Base-by-base conservation (phyloP, 1,140 invertebrate species). In the Neotoxoptera formosana region DNA sequence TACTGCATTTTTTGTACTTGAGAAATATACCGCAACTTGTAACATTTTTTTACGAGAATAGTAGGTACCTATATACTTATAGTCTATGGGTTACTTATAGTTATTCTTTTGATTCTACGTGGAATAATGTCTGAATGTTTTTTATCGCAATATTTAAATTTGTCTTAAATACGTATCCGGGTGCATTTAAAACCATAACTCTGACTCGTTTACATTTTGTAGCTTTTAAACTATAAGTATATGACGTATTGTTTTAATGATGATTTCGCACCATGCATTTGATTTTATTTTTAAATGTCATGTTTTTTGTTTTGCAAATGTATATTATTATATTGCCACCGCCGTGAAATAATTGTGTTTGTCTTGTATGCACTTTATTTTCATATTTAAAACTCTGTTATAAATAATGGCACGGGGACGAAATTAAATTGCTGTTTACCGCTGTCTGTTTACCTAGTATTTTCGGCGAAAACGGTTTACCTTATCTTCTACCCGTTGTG, bases 301-400 rank as follows among this genome's bases (percentile, higher is more conserved):
- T 76, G 60, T 76, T 76, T 76, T 67, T 76, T 76, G 30, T 76
- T 9, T n/a, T n/a, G 3, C 30, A n/a, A 76, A n/a, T 76, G 14
- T 7, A 41, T 41, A 41, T 41, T 41, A 41, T 41, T 41, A 41
- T 41, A 76, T 76, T n/a, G 14, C n/a, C 17, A 76, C n/a, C 60
- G n/a, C n/a, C 17, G 60, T n/a, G 60, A 76, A 76, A n/a, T 34
- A 76, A 76, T 34, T 30, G 47, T 88, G 86, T 88, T 51, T 88
- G 4, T 88, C 48, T 51, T 88, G 14, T 51, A 14, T 88, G 34
- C 51, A 51, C 30, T 88, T n/a, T 88, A 51, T 51, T 88, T 88
- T 88, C 84, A 88, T 20, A 34, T 48, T 87, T 86, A 48, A 87
- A 87, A 88, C 47, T 48, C 45, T 51, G n/a, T 88, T 48, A 34